Conservation (phyloP, 2,888 invertebrate species). For the Tipula helvola region DNA sequence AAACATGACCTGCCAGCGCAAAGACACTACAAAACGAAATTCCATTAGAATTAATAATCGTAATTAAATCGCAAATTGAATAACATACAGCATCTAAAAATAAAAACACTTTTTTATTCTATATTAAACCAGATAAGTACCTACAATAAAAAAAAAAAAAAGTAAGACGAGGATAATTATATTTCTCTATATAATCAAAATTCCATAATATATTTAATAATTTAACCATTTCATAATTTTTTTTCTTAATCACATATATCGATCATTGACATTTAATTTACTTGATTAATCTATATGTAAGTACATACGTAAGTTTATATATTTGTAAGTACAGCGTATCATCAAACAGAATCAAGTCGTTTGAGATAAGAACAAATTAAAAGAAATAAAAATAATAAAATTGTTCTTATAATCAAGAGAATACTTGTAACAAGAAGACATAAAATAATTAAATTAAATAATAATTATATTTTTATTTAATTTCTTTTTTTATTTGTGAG, state of each 20-base stretch:
- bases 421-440: background rate
- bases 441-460: constrained; percentile 4
- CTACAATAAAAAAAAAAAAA: background rate
- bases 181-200: background rate
- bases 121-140: background rate
- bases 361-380: background rate
- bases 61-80: background rate
- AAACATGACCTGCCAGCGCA: too few relatives aligned
- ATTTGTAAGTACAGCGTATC: background rate
- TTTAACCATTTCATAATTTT: background rate
- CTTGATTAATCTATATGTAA: background rate
- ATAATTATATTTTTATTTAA: background rate
- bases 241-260: background rate
- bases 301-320: background rate
- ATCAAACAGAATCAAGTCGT: background rate
- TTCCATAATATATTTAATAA: background rate
- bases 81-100: background rate
- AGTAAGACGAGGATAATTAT: background rate
- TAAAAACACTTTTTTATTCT: background rate
- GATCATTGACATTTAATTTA: background rate
- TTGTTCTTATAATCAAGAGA: background rate
- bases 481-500: background rate
- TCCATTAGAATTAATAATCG: background rate
- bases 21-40: too few relatives aligned
- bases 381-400: background rate